Evolutionary conservation across 2,888 invertebrate species (phyloP).

Genomic region (Drosophila bunnanda): DNA sequence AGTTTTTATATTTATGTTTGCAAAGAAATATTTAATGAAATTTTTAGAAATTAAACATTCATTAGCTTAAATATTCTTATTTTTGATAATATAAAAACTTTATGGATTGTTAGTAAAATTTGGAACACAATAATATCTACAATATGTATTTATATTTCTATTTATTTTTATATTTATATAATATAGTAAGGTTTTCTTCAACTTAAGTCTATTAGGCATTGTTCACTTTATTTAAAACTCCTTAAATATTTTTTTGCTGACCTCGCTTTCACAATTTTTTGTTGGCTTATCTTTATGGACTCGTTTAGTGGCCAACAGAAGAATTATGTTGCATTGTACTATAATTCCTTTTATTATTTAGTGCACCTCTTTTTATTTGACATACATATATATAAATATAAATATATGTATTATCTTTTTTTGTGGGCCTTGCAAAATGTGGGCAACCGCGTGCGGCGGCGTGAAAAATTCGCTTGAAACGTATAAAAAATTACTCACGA

Average conservation of each 20-base stretch:
- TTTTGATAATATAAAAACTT: background rate
- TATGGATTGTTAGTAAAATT: background rate
- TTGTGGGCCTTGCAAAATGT: constrained; percentile 1
- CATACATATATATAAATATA: background rate
- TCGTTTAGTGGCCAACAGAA: constrained; percentile 79
- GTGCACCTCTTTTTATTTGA: background rate
- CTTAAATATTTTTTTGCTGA: constrained; percentile 11
- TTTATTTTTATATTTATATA: background rate
- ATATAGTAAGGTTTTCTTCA: no score
- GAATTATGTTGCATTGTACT: constrained; percentile 64
- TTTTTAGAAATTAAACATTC: background rate
- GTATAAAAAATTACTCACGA: constrained; percentile 54
- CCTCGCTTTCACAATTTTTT: constrained; percentile 20
- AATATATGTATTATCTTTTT: background rate
- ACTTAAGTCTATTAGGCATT: background rate
- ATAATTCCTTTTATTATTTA: constrained; percentile 15
- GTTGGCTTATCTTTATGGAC: constrained; percentile 83
- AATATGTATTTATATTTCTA: background rate
- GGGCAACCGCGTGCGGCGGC: background rate
- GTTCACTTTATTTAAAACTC: background rate
- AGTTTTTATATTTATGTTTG: no score
- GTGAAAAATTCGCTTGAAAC: constrained; percentile 28
- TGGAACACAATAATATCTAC: no score
- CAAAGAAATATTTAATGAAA: no score
- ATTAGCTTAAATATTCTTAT: background rate